phyloP scores from a whole-genome alignment of 2,797 vertebrate species.

The Mormyrops boulengeri region DNA sequence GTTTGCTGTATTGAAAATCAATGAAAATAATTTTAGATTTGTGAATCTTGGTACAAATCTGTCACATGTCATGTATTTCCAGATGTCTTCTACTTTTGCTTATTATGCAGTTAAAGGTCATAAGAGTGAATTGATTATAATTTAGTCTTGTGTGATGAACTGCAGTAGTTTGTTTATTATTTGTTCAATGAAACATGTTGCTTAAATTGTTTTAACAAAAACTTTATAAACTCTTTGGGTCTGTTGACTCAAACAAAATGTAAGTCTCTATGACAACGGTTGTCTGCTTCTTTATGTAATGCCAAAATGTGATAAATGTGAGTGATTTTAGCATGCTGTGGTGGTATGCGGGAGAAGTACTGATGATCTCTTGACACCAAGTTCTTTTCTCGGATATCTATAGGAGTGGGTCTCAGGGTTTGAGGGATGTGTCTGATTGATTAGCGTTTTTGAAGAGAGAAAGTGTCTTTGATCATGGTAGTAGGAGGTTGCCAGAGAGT shows the following conservation, averaged over 20 bases:
- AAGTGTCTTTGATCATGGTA: neutral
- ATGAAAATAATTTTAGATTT: constrained; percentile 45
- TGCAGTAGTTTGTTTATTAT: constrained; percentile 69
- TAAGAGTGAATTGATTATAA: constrained; percentile 49
- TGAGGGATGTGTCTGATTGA: neutral
- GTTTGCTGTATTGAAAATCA: constrained; percentile 43
- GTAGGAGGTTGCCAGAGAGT: neutral
- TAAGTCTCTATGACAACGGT: constrained; percentile 99
- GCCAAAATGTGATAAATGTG: constrained; percentile 61
- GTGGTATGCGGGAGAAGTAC: neutral
- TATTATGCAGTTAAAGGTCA: constrained; percentile 50
- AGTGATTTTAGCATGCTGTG: constrained; percentile 34
- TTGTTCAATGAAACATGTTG: constrained; percentile 76
- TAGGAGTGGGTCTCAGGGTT: neutral
- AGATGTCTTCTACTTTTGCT: constrained; percentile 43
- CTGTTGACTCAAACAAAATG: constrained; percentile 98
- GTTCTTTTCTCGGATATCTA: neutral
- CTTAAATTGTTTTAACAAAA: constrained; percentile 71
- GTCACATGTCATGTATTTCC: constrained; percentile 34
- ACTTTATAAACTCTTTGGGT: constrained; percentile 82
- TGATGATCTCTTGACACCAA: neutral
- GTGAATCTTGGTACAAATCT: constrained; percentile 47
- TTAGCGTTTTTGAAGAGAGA: neutral
- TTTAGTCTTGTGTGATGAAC: constrained; percentile 69
- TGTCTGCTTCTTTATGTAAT: constrained; percentile 73